Base-by-base conservation (phyloP, 2,888 invertebrate species). In the Euproctis similis region DNA sequence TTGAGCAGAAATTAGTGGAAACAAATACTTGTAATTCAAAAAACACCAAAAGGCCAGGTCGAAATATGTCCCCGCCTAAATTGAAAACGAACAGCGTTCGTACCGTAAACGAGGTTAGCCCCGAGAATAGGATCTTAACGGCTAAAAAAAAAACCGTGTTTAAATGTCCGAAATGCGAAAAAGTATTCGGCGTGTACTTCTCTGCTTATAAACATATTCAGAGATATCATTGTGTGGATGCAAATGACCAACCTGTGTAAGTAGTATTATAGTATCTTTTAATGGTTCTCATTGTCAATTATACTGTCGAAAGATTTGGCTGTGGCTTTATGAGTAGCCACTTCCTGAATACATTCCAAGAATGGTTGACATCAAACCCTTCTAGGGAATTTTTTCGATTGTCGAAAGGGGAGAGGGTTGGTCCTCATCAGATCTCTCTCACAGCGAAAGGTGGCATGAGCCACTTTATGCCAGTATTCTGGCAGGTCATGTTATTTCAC, bases 141-240 rank as follows among this genome's bases (percentile, higher is more conserved):
- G 1, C 12, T 3, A 3, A 8, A 23, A 12, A 8, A 23, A 23
- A n/a, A 28, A 48, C 59, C 0, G 54, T 64, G 11, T 80, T 74
- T 26, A 59, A 64, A 28, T 80, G 80, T 22, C 78, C 80, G 0
- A 49, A 59, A 22, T 80, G 80, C 36, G 21, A 31, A 0, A 47
- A 45, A 27, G 24, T 43, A 1, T 78, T 69, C 20, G 31, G 42
- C 2, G 56, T 60, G 1, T 67, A 65, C 25, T 72, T 67, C 22
- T 49, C 63, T 3, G 70, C 77, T 0, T 46, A 45, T 8, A 64
- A 54, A 42, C 80, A 80, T 18, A 72, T 80, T 34, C 65, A 77
- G 25, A 76, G 66, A 13, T 38, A 40, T 8, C 80, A 78, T 26
- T 59, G 62, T 28, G 38, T 53, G 0, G 51, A 66, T 23, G 33